Evolutionary conservation across 2,113 vertebrate genomes (phyloP).

Genomic region (Rafetus swinhoei): DNA sequence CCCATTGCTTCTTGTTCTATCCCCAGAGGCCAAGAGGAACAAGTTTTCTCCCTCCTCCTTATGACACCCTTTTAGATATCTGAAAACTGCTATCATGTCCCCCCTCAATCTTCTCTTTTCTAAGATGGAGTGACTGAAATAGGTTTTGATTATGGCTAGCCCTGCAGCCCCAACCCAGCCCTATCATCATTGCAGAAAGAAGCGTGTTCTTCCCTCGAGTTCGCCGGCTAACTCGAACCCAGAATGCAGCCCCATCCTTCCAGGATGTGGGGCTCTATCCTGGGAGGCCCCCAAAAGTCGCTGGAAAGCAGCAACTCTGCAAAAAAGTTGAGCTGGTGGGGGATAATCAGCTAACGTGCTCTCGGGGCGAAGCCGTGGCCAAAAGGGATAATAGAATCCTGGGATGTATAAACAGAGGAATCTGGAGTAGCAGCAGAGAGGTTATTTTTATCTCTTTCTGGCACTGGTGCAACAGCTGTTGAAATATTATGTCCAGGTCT

Average conservation of each 20-base stretch:
- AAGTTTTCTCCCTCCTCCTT: too few species aligned
- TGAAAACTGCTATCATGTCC: too few species aligned
- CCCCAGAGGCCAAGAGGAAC: too few species aligned
- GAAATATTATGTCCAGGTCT: not conserved
- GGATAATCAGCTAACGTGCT: not conserved
- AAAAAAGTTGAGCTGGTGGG: not conserved
- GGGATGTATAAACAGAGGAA: not conserved
- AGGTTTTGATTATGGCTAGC: not conserved
- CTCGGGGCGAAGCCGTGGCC: not conserved
- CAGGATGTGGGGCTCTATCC: not conserved
- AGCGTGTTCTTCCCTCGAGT: not conserved
- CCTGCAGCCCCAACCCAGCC: too few species aligned
- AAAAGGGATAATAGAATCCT: not conserved
- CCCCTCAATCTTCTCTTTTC: too few species aligned
- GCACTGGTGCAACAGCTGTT: not conserved
- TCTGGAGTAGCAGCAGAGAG: not conserved
- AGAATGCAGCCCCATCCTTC: not conserved
- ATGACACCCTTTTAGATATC: too few species aligned
- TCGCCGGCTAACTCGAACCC: not conserved
- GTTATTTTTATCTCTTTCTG: not conserved
- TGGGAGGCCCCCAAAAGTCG: not conserved
- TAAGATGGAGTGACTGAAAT: not conserved
- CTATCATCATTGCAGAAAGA: not conserved
- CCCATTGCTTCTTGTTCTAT: too few species aligned
- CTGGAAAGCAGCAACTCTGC: not conserved